These are phyloP conservation scores for Virgularia gustaviana DNA, from an alignment of 92 coral and sea anemone species.

Conservation along the genomic window DNA sequence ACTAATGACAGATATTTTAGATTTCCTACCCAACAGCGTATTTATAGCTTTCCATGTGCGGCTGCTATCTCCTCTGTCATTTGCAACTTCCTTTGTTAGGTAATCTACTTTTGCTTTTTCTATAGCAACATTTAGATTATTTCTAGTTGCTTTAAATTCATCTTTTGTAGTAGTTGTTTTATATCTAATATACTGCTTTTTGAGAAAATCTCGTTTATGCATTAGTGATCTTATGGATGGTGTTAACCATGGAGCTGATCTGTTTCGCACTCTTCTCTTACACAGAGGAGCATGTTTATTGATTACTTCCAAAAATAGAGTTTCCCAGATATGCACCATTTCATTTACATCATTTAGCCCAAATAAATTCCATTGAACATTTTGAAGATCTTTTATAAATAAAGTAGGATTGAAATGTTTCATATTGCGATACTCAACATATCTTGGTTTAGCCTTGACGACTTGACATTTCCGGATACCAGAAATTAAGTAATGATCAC, in stretches of 20 bases:
- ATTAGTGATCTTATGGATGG: constrained; percentile 41
- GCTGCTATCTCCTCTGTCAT: neutral
- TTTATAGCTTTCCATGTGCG: neutral
- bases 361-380: constrained; percentile 8
- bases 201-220: constrained; percentile 27
- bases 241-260: constrained; percentile 56
- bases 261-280: constrained; percentile 24
- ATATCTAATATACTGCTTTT: constrained; percentile 1
- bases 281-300: constrained; percentile 23
- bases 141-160: too few species aligned
- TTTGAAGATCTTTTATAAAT: neutral
- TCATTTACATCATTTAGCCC: neutral
- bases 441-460: constrained; percentile 4
- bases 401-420: neutral
- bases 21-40: constrained; percentile 15
- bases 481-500: constrained; percentile 18
- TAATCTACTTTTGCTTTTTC: constrained; percentile 38
- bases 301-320: constrained; percentile 7
- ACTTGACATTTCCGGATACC: constrained; percentile 8
- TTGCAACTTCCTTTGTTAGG: constrained; percentile 29
- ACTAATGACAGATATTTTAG: constrained; percentile 4
- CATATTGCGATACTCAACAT: constrained; percentile 3
- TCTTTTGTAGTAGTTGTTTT: neutral
- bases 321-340: constrained; percentile 24
- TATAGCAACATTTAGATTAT: constrained; percentile 36